A percentile compares a stretch with the other conserved stretches of the same genome.
phyloP scores from a whole-genome alignment of 1,140 invertebrate genomes.

The Gonatopus flavifemur region DNA sequence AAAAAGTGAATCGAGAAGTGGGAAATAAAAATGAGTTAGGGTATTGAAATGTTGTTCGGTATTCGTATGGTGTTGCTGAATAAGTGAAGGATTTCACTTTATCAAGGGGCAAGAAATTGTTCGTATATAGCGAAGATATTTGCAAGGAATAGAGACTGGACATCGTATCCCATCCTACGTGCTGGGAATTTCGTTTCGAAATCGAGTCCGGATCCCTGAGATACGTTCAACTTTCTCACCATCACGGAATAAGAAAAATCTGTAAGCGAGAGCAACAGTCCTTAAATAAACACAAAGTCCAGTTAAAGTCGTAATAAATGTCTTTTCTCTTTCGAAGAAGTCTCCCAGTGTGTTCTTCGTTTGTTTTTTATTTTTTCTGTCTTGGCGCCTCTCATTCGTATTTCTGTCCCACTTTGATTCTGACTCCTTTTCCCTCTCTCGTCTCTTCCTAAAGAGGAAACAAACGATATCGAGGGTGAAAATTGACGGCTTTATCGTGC shows the following conservation, averaged over 20 bases:
- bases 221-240: too few relatives aligned
- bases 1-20: too few relatives aligned
- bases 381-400: constrained; percentile 23
- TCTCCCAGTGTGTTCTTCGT: constrained; percentile 15
- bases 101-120: too few relatives aligned
- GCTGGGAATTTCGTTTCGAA: constrained; percentile 37
- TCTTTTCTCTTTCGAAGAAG: constrained; percentile 47
- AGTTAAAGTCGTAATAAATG: constrained; percentile 59
- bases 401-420: background rate
- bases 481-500: constrained; percentile 54
- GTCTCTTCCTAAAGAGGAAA: constrained; percentile 31
- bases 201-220: constrained; percentile 19
- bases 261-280: constrained; percentile 49
- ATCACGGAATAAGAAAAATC: constrained; percentile 4
- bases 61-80: too few relatives aligned
- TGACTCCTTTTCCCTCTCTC: background rate
- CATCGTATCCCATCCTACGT: constrained; percentile 50
- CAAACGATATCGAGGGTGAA: constrained; percentile 50
- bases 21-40: too few relatives aligned
- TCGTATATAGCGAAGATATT: too few relatives aligned
- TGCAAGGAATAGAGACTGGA: too few relatives aligned
- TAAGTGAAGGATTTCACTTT: too few relatives aligned
- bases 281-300: constrained; percentile 60
- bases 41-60: too few relatives aligned
- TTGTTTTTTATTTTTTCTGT: constrained; percentile 17